Percentiles rank a stretch among this genome's conserved stretches.
These are phyloP conservation scores for Axis porcinus DNA, from an alignment of 2,113 vertebrate species.

Conservation along the genomic window DNA sequence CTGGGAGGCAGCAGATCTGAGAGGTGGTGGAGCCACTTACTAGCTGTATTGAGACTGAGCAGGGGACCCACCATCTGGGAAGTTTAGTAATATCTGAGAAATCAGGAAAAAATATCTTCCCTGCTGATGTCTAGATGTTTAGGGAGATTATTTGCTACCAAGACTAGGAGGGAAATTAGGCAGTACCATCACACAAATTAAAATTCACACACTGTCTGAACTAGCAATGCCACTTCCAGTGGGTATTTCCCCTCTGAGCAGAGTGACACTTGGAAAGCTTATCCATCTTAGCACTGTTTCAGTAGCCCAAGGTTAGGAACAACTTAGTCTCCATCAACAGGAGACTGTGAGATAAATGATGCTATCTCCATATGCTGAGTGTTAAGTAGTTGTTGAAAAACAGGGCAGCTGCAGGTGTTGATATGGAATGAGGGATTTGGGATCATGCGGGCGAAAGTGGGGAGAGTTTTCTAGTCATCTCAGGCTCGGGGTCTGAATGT, in stretches of 20 bases:
- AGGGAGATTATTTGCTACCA: not conserved
- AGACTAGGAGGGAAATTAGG: not conserved
- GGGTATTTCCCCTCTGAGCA: rapidly evolving
- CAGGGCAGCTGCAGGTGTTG: not conserved
- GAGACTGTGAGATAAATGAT: rapidly evolving
- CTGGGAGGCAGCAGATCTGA: not conserved
- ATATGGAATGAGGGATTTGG: not conserved
- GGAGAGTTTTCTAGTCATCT: no score
- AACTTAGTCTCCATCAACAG: rapidly evolving
- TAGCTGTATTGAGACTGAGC: rapidly evolving
- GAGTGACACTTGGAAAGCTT: not conserved
- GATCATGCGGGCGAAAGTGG: rapidly evolving
- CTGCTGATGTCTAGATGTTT: rapidly evolving
- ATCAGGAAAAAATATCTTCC: not conserved
- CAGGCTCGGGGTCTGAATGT: rapidly evolving
- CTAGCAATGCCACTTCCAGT: no score
- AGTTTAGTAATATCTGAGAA: not conserved
- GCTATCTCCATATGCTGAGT: rapidly evolving
- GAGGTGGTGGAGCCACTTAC: rapidly evolving
- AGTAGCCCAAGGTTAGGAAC: not conserved
- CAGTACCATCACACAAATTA: no score
- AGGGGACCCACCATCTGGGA: not conserved
- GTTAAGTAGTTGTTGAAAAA: not conserved
- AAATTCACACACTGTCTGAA: not conserved
- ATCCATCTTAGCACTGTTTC: no score